Conservation (phyloP, 2,797 vertebrate species). For the Cossypha polioptera region DNA sequence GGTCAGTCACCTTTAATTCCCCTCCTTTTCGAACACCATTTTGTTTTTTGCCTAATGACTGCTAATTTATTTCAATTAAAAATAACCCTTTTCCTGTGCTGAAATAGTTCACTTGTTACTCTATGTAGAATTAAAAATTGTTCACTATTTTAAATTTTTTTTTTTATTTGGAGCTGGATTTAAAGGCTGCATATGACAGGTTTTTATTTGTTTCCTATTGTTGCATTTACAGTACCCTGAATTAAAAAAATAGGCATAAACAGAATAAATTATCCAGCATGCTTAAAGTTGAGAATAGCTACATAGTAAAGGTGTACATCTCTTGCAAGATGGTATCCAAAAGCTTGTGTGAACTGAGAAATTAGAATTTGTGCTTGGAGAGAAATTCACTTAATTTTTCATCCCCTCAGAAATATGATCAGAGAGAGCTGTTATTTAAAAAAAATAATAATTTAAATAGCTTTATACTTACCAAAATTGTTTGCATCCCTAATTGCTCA, state of each 20-base stretch:
- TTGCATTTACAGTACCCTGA: background rate
- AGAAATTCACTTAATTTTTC: background rate
- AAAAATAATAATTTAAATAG: background rate
- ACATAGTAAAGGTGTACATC: background rate
- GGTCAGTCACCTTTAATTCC: background rate
- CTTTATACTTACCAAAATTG: background rate
- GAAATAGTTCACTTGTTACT: background rate
- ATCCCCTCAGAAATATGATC: background rate
- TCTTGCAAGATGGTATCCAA: background rate
- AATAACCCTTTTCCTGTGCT: background rate
- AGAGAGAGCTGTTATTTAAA: background rate
- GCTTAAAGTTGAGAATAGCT: background rate
- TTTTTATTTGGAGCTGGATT: background rate
- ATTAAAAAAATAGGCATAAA: background rate
- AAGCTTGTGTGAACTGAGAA: background rate
- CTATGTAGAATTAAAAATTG: background rate
- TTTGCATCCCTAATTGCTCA: background rate
- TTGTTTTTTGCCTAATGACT: background rate
- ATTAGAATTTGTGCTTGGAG: background rate
- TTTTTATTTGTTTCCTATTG: background rate
- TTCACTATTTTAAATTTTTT: background rate
- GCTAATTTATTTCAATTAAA: background rate
- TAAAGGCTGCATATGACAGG: background rate
- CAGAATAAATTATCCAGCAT: background rate
- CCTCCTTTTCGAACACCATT: background rate